Conservation (phyloP, 2,797 vertebrate species). For the Acanthopagrus latus region DNA sequence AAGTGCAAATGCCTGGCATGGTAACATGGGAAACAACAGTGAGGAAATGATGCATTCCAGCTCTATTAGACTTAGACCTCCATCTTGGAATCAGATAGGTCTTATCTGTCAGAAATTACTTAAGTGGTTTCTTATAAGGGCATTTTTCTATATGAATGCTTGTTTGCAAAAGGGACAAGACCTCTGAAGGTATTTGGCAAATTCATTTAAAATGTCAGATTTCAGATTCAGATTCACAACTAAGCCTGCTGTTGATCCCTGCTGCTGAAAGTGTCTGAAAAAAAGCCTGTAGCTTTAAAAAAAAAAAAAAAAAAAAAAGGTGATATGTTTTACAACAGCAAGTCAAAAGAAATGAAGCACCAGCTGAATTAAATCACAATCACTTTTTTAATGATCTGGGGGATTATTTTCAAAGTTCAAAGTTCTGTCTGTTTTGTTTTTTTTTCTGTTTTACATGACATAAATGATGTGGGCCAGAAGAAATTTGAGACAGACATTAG, state of each 20-base stretch:
- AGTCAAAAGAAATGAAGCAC: no score
- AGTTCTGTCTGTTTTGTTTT: no score
- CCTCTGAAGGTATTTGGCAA: constrained; percentile 16
- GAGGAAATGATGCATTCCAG: constrained; percentile 52
- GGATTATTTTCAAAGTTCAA: no score
- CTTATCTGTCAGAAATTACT: constrained; percentile 69
- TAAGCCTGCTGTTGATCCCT: neutral
- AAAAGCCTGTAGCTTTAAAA: no score
- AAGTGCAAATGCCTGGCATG: constrained; percentile 41
- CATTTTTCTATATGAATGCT: constrained; percentile 67
- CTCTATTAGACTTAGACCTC: constrained; percentile 68
- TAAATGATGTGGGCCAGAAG: neutral
- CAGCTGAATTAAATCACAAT: no score
- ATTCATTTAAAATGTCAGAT: constrained; percentile 1
- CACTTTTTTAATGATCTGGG: no score
- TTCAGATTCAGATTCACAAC: neutral
- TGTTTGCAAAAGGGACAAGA: constrained; percentile 41
- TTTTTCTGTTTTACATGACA: neutral
- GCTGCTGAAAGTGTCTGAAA: neutral
- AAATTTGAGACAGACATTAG: neutral
- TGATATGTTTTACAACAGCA: neutral
- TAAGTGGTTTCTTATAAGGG: constrained; percentile 61
- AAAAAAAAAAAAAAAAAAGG: no score
- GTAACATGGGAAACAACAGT: constrained; percentile 56
- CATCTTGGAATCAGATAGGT: constrained; percentile 80